These are phyloP conservation scores for Salminus brasiliensis DNA, from an alignment of 2,113 vertebrate genomes.

Conservation along the genomic window DNA sequence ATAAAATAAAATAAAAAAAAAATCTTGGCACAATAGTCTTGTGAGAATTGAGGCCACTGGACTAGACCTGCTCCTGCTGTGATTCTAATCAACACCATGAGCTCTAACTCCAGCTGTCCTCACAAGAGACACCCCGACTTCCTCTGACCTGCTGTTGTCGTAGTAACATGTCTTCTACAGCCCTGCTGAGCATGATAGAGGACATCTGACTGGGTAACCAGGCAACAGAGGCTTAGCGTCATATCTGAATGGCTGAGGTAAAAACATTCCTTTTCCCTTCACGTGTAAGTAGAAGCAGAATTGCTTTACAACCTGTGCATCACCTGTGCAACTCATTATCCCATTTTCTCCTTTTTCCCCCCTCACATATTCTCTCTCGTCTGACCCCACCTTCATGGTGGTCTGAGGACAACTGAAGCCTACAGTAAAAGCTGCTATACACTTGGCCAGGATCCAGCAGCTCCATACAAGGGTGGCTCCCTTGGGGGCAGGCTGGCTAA, in stretches of 20 bases:
- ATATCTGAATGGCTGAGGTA: background rate
- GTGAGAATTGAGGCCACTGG: slow-evolving; percentile 12
- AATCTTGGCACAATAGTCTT: background rate
- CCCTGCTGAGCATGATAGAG: slow-evolving; percentile 33
- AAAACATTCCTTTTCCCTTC: background rate
- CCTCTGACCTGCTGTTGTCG: slow-evolving; percentile 33
- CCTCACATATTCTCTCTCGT: background rate
- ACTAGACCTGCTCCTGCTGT: slow-evolving; percentile 24
- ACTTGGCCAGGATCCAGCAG: slow-evolving; percentile 64
- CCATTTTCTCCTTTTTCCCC: background rate
- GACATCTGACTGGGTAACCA: slow-evolving; percentile 40
- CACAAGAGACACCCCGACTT: slow-evolving; percentile 33
- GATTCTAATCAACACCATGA: slow-evolving; percentile 50
- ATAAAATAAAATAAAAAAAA: background rate
- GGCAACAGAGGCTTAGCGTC: background rate
- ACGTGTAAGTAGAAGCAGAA: slow-evolving; percentile 42
- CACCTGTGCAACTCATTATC: background rate
- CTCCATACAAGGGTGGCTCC: slow-evolving; percentile 59
- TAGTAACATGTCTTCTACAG: slow-evolving; percentile 45
- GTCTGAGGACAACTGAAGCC: slow-evolving; percentile 37
- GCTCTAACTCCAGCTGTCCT: slow-evolving; percentile 25
- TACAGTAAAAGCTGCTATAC: slow-evolving; percentile 52
- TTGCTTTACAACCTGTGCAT: background rate
- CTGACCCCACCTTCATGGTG: background rate
- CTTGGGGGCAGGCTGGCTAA: slow-evolving; percentile 60